Percentiles rank a stretch among this genome's conserved stretches.
Evolutionary conservation across 2,888 invertebrate genomes (phyloP).

Genomic region (Agonopterix heracliana): DNA sequence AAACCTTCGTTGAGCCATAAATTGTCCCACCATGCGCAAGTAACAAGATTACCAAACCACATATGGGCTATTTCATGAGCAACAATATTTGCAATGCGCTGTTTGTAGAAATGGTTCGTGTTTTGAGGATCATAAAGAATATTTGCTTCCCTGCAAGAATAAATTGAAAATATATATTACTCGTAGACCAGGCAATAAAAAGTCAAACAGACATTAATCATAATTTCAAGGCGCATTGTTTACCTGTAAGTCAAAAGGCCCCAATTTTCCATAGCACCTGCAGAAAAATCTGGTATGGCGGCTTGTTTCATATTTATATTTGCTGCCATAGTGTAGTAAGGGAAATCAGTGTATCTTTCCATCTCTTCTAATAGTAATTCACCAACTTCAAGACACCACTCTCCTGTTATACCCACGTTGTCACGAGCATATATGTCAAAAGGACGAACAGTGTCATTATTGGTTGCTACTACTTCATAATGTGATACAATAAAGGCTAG

Average conservation of each 20-base stretch:
- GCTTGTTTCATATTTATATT: slow-evolving; percentile 79
- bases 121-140: slow-evolving; percentile 67
- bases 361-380: slow-evolving; percentile 63
- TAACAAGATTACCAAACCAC: slow-evolving; percentile 88
- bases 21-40: slow-evolving; percentile 85
- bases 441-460: slow-evolving; percentile 32
- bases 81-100: slow-evolving; percentile 80
- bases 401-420: slow-evolving; percentile 50
- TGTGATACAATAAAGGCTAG: slow-evolving; percentile 92
- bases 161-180: not conserved
- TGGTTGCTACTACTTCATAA: slow-evolving; percentile 54
- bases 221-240: not conserved
- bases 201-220: not conserved
- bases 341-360: slow-evolving; percentile 73
- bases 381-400: slow-evolving; percentile 63
- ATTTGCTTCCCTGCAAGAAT: slow-evolving; percentile 71
- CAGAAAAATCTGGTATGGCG: slow-evolving; percentile 86
- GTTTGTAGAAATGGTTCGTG: slow-evolving; percentile 74
- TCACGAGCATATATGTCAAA: slow-evolving; percentile 62
- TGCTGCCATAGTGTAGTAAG: slow-evolving; percentile 69
- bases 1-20: slow-evolving; percentile 84
- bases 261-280: slow-evolving; percentile 86
- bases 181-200: not conserved
- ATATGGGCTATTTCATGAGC: slow-evolving; percentile 89
- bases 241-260: slow-evolving; percentile 85